Percentiles rank a stretch among this genome's conserved stretches.
phyloP scores from a whole-genome alignment of 2,797 vertebrate genomes.

The Acipenser transmontanus region DNA sequence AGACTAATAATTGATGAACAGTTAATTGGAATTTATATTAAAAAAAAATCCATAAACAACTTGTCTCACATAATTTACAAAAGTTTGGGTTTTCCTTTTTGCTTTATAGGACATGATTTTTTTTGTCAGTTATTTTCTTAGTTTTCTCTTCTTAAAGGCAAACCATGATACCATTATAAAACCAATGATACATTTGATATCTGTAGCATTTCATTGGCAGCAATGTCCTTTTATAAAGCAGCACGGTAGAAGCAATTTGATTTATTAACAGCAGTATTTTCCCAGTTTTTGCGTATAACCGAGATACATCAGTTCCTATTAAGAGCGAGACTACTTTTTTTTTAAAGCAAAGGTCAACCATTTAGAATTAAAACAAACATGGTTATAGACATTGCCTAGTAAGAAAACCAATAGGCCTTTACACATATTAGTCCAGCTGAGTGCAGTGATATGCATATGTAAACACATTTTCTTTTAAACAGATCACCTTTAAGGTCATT shows the following conservation, averaged over 20 bases:
- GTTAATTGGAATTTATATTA: conserved; percentile 87
- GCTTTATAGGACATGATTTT: conserved; percentile 74
- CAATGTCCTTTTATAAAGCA: conserved; percentile 65
- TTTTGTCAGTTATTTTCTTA: conserved; percentile 51
- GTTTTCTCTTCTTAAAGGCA: conserved; percentile 54
- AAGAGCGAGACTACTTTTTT: conserved; percentile 67
- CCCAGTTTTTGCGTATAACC: conserved; percentile 70
- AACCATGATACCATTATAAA: conserved; percentile 59
- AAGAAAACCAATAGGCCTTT: conserved; percentile 54
- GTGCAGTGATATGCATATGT: conserved; percentile 94
- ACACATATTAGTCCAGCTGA: conserved; percentile 70
- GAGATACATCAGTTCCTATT: conserved; percentile 67
- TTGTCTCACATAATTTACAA: conserved; percentile 98
- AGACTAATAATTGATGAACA: conserved; percentile 97
- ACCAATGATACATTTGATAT: conserved; percentile 57
- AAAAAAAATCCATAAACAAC: conserved; percentile 85
- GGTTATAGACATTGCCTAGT: conserved; percentile 52
- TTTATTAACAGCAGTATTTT: conserved; percentile 70
- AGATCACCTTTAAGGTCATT: conserved; percentile 81
- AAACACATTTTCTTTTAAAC: conserved; percentile 90
- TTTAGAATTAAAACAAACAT: conserved; percentile 58
- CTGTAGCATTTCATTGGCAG: conserved; percentile 59
- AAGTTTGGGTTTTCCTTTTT: conserved; percentile 83
- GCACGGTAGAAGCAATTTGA: conserved; percentile 63
- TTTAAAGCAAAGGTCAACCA: conserved; percentile 78